These are phyloP conservation scores for Leptodactylus fallax DNA, from an alignment of 2,797 vertebrate genomes.

Conservation along the genomic window DNA sequence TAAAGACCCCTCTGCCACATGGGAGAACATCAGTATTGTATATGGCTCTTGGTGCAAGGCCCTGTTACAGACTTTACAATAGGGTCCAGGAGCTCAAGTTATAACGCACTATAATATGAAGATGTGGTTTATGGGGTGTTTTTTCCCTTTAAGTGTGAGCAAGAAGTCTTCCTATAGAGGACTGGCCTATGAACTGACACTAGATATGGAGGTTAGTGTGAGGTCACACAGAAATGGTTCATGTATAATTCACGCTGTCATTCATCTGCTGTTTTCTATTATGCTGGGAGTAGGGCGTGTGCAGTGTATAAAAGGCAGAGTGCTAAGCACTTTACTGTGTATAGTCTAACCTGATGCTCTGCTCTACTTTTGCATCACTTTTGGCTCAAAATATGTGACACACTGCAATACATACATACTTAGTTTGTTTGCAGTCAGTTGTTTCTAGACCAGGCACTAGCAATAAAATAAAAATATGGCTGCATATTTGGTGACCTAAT, in stretches of 20 bases:
- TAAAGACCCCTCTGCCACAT: not conserved
- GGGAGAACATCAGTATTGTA: not conserved
- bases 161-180: not conserved
- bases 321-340: not conserved
- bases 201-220: slow-evolving; percentile 45
- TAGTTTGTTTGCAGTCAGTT: not conserved
- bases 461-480: not conserved
- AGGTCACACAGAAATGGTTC: slow-evolving; percentile 46
- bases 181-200: slow-evolving; percentile 37
- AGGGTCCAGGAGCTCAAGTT: not conserved
- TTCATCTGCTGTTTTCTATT: slow-evolving; percentile 51
- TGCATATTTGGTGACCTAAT: not conserved
- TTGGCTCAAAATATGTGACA: not conserved
- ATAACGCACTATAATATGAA: not conserved
- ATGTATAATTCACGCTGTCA: slow-evolving; percentile 58
- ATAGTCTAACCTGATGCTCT: not conserved
- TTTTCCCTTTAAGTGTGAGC: not conserved
- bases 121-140: not conserved
- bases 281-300: not conserved
- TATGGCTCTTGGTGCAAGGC: not conserved
- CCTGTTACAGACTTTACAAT: not conserved
- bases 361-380: not conserved
- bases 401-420: not conserved
- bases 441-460: not conserved
- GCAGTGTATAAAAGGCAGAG: not conserved